Percentiles rank a stretch among this genome's conserved stretches.
Evolutionary conservation across 2,113 vertebrate species (phyloP).

Genomic region (Pontoporia blainvillei): DNA sequence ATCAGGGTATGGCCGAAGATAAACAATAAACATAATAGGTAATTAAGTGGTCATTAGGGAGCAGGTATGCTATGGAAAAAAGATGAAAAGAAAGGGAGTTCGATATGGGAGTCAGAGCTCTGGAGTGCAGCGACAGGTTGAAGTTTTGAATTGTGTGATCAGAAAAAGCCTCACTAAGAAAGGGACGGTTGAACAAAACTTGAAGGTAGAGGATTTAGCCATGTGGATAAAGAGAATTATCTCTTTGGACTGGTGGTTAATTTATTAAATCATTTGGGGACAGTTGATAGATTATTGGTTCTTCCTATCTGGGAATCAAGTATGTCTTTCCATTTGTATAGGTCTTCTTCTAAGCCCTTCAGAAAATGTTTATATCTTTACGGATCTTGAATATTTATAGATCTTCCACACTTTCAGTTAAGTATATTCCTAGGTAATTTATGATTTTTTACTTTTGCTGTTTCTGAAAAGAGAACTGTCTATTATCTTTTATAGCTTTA

Average conservation of each 20-base stretch:
- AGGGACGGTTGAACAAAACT: background rate
- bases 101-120: background rate
- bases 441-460: background rate
- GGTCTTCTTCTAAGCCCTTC: background rate
- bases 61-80: background rate
- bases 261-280: background rate
- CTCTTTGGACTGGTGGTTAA: background rate
- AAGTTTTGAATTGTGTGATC: background rate
- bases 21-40: background rate
- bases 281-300: background rate
- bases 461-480: background rate
- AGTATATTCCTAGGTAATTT: background rate
- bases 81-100: background rate
- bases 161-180: background rate
- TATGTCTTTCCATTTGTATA: background rate
- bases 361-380: background rate
- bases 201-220: background rate
- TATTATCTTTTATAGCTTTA: background rate
- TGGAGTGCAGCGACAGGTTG: background rate
- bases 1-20: background rate
- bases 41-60: background rate
- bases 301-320: background rate
- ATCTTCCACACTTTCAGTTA: background rate
- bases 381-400: background rate
- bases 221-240: background rate